A percentile compares a stretch with the other conserved stretches of the same genome.
phyloP scores from a whole-genome alignment of 2,113 vertebrate genomes.

The Perca fluviatilis region DNA sequence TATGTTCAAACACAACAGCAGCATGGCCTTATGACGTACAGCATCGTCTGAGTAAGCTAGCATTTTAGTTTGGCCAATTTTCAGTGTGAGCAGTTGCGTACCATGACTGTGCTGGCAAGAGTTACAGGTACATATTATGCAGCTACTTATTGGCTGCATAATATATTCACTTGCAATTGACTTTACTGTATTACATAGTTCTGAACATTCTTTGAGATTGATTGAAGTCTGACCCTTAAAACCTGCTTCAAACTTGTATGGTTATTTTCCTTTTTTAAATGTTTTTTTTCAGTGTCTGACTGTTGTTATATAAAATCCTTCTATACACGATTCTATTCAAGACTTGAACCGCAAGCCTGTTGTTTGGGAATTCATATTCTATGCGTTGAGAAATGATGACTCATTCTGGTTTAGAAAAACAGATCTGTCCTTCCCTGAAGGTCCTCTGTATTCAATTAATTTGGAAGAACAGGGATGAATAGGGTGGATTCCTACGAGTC shows the following conservation, averaged over 20 bases:
- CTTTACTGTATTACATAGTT: neutral
- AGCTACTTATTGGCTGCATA: neutral
- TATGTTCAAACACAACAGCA: slow-evolving; percentile 30
- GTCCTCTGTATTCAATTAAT: slow-evolving; percentile 33
- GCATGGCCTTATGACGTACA: slow-evolving; percentile 24
- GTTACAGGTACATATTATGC: slow-evolving; percentile 7
- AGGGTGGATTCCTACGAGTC: neutral
- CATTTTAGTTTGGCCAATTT: slow-evolving; percentile 40
- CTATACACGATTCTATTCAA: neutral
- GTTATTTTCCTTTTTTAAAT: neutral
- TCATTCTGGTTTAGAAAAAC: slow-evolving; percentile 31
- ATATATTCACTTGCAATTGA: neutral
- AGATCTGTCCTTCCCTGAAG: neutral
- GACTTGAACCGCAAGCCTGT: neutral
- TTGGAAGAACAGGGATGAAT: neutral
- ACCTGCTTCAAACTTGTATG: neutral
- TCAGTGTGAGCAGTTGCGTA: slow-evolving; percentile 54
- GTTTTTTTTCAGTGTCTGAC: neutral
- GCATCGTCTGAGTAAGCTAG: slow-evolving; percentile 48
- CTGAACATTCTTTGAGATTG: neutral
- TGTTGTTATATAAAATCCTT: slow-evolving; percentile 4
- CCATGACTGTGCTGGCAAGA: slow-evolving; percentile 64
- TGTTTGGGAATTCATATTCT: slow-evolving; percentile 17
- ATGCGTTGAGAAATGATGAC: slow-evolving; percentile 54
- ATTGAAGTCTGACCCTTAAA: slow-evolving; percentile 1